Evolutionary conservation across 2,888 invertebrate species (phyloP), one percentile per base, ranked within the genome.

Genomic region (Arge pagana): DNA sequence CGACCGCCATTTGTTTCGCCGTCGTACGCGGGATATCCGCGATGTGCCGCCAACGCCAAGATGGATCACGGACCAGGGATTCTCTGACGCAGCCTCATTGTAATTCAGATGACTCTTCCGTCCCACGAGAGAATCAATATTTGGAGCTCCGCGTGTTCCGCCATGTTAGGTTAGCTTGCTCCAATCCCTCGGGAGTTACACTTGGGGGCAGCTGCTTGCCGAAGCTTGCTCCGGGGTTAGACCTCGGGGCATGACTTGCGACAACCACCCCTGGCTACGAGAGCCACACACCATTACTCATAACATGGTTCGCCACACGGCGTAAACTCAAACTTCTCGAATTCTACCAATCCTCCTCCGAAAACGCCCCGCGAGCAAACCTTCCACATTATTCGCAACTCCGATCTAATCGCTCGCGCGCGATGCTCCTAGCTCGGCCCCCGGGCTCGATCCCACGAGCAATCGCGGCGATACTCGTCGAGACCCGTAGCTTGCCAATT

Each of bases 221-320:
- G 37, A 28, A 42, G 26, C 26, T 18, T 37, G 41, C 35, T 41
- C 48, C 11, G 41, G 57, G 62, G 64, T 67, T 59, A 56, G 64
- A 64, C 67, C 69, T 67, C 66, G 68, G 70, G 58, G 69, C 68
- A 65, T 76, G 76, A 76, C 76, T 74, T 66, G 74, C 68, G 55
- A 66, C 58, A 72, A 67, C 66, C 62, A 67, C 68, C 71, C 68
- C 68, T 68, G 60, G n/a, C 59, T 69, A 69, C 64, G 64, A 64
- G 65, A 66, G 69, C n/a, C 74, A 73, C 74, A 72, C 74, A 75
- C 74, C 76, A 76, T 76, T 76, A 74, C 76, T 76, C 76, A 76
- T 74, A 75, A 72, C 72, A 68, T 65, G 68, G 68, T 72, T 72
- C 65, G 69, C 68, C 72, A 71, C 67, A 65, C 70, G 69, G 50